Base-by-base conservation (phyloP, 92 coral and sea anemone species). In the Isaurus tuberculatus region DNA sequence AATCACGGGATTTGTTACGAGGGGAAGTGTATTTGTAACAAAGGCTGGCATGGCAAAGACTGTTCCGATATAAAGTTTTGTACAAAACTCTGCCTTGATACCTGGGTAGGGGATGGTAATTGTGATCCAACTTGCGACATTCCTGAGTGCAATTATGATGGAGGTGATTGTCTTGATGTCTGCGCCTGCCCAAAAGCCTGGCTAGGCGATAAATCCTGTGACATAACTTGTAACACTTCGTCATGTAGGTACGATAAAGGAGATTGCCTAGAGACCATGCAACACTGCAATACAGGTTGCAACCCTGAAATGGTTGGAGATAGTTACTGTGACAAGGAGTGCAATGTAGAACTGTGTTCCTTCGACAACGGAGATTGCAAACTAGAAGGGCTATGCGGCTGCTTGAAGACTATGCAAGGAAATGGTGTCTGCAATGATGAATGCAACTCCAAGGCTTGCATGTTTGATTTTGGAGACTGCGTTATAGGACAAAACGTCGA, bases 381-480 rank as follows among this genome's bases (percentile, higher is more conserved):
- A 9, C 5, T 48, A 20, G 15, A 40, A 15, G 17, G 79, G 55
- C 68, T 40, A 43, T 87, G 91, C 40, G 30, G 61, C 2, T 87
- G 94, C 31, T 32, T 57, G 37, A 25, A 16, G 9, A 20, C 25
- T 11, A 28, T 87, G 74, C 88, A 71, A 23, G 94, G 89, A n/a
- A 84, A 90, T 42, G 91, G 91, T 16, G 48, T 79, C 14, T 87
- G 91, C 42, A 46, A 90, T 58, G 79, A 71, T 4, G 72, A 83
- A 7, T 91, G 94, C 64, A 87, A 87, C 65, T 75, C 25, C 3
- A 71, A 65, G n/a, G 79, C 65, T n/a, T 90, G 93, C 58, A 64
- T 84, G 84, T 91, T 53, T 73, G 94, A 91, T 42, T 87, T 79
- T 66, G 94, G 94, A 67, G 94, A 91, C 23, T 91, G 94, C 26